These are phyloP conservation scores for Phalloptychus januarius DNA, from an alignment of 2,797 vertebrate species.

Conservation along the genomic window DNA sequence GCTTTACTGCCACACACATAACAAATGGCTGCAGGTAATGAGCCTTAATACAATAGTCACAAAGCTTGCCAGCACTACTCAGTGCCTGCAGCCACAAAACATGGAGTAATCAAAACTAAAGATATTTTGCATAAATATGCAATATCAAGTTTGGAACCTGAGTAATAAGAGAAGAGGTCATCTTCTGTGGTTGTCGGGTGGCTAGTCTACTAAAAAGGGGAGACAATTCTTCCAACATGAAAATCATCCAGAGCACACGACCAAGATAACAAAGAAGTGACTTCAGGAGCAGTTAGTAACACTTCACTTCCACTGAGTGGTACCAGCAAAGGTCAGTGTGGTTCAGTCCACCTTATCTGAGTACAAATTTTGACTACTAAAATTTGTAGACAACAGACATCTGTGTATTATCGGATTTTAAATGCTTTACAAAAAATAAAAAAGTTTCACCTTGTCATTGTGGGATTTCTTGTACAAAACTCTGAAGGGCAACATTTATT, in stretches of 20 bases:
- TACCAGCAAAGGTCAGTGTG: neutral
- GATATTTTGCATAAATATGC: neutral
- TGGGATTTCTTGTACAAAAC: neutral
- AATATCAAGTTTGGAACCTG: neutral
- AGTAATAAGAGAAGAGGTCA: neutral
- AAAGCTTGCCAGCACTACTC: neutral
- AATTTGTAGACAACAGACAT: no score
- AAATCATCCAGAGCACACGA: neutral
- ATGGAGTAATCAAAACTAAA: neutral
- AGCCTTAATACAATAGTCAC: neutral
- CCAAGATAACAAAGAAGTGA: neutral
- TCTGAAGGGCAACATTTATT: neutral
- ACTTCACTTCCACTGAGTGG: neutral
- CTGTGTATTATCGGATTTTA: neutral
- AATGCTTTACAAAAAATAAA: neutral
- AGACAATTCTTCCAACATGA: neutral
- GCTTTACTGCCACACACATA: neutral
- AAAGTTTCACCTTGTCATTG: neutral
- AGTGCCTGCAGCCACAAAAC: neutral
- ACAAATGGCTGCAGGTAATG: conserved; percentile 1
- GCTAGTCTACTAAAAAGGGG: neutral
- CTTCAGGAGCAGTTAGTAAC: neutral
- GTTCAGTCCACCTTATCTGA: neutral
- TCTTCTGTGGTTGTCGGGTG: neutral
- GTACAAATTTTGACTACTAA: no score